These are phyloP conservation scores for Aleiodes testaceus DNA, from an alignment of 2,888 invertebrate species.

Conservation along the genomic window DNA sequence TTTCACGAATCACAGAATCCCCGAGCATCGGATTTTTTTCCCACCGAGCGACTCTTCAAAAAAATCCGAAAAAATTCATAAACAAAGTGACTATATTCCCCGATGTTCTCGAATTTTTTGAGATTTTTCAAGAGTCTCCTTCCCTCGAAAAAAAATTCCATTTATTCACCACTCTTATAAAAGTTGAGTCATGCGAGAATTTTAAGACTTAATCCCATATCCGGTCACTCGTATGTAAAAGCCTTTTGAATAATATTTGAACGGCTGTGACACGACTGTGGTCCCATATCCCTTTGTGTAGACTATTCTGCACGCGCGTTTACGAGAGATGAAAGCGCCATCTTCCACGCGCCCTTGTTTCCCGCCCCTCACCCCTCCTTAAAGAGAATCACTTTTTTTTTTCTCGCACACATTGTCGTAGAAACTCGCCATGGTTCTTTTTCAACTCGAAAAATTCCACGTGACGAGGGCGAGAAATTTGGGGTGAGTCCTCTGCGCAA, in stretches of 20 bases:
- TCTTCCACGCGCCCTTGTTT: conserved; percentile 46
- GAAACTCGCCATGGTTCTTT: too few species aligned
- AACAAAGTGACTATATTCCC: too few species aligned
- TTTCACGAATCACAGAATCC: background rate
- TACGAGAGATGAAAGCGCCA: conserved; percentile 49
- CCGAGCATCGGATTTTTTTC: too few species aligned
- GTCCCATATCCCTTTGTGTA: conserved; percentile 13
- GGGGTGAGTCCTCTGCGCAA: conserved; percentile 10
- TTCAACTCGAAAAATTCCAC: background rate
- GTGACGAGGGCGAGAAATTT: conserved; percentile 16
- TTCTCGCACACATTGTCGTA: too few species aligned
- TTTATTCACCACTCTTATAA: too few species aligned
- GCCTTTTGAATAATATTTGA: background rate
- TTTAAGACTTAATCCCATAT: conserved; percentile 13
- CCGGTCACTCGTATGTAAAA: background rate
- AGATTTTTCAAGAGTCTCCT: too few species aligned
- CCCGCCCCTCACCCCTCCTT: conserved; percentile 10
- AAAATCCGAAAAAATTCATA: too few species aligned
- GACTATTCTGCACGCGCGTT: conserved; percentile 3
- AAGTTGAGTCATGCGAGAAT: conserved; percentile 10
- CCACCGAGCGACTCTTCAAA: too few species aligned
- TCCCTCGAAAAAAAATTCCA: too few species aligned
- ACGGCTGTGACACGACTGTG: conserved; percentile 10
- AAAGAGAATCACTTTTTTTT: too few species aligned
- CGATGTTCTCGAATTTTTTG: too few species aligned